Conservation (phyloP, 2,113 vertebrate species). For the Phrynocephalus versicolor region DNA sequence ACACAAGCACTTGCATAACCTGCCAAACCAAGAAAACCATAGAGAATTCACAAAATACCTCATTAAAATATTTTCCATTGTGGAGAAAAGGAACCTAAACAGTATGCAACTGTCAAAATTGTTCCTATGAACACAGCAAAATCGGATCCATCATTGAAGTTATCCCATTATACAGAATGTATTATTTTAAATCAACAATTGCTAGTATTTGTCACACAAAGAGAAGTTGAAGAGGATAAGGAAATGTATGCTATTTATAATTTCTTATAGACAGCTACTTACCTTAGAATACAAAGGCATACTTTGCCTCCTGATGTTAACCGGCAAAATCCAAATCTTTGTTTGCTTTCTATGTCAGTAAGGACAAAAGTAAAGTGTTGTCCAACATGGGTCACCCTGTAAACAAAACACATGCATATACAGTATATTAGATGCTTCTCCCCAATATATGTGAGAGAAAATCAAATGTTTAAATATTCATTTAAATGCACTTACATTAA, state of each 20-base stretch:
- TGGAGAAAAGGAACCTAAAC: not conserved
- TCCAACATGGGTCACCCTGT: constrained; percentile 92
- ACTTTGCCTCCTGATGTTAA: constrained; percentile 89
- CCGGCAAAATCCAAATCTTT: constrained; percentile 97
- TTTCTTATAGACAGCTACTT: constrained; percentile 44
- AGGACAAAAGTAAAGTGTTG: constrained; percentile 99
- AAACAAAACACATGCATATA: constrained; percentile 25
- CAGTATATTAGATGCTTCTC: not conserved
- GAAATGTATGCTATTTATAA: not conserved
- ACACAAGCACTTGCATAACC: not conserved
- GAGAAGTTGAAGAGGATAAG: not conserved
- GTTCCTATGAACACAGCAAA: not conserved
- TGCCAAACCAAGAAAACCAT: constrained; percentile 4
- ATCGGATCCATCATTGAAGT: not conserved
- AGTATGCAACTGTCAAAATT: not conserved
- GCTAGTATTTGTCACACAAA: not conserved
- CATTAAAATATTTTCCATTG: constrained; percentile 20
- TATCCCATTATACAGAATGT: not conserved
- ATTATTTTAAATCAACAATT: constrained; percentile 9
- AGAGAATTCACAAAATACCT: not conserved
- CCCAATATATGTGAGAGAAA: not conserved
- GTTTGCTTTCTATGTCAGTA: constrained; percentile 96
- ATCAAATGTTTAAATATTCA: not conserved
- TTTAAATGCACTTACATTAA: not conserved
- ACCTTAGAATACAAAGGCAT: constrained; percentile 97